Percentiles rank a stretch among this genome's conserved stretches.
Evolutionary conservation across 2,113 vertebrate species (phyloP).

Genomic region (Pangasianodon gigas): DNA sequence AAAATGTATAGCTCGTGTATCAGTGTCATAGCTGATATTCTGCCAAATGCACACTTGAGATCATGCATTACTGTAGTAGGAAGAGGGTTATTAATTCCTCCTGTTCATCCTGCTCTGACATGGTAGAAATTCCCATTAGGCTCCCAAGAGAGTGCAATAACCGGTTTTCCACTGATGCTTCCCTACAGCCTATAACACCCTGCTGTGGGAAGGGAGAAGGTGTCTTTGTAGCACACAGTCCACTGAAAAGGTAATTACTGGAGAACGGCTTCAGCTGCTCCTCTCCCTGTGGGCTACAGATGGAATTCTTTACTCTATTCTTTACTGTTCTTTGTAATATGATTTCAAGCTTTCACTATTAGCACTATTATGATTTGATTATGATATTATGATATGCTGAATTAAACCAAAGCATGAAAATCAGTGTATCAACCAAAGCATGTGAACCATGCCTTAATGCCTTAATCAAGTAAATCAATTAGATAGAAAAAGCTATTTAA

Average conservation of each 20-base stretch:
- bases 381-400: background rate
- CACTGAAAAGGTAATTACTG: constrained; percentile 37
- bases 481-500: background rate
- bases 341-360: background rate
- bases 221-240: constrained; percentile 16
- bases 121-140: constrained; percentile 19
- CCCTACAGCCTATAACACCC: constrained; percentile 30
- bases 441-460: background rate
- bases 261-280: constrained; percentile 16
- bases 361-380: background rate
- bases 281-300: background rate
- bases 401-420: background rate
- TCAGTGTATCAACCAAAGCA: background rate
- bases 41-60: constrained; percentile 7
- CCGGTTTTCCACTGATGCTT: constrained; percentile 13
- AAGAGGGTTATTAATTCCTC: constrained; percentile 16
- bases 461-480: background rate
- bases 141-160: constrained; percentile 11
- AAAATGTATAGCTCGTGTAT: background rate
- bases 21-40: background rate
- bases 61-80: constrained; percentile 9
- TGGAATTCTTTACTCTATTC: background rate
- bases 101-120: constrained; percentile 20
- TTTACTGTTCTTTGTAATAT: background rate
- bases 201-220: background rate